These are phyloP conservation scores for Heliconius nattereri DNA, from an alignment of 1,140 invertebrate species.

Conservation along the genomic window DNA sequence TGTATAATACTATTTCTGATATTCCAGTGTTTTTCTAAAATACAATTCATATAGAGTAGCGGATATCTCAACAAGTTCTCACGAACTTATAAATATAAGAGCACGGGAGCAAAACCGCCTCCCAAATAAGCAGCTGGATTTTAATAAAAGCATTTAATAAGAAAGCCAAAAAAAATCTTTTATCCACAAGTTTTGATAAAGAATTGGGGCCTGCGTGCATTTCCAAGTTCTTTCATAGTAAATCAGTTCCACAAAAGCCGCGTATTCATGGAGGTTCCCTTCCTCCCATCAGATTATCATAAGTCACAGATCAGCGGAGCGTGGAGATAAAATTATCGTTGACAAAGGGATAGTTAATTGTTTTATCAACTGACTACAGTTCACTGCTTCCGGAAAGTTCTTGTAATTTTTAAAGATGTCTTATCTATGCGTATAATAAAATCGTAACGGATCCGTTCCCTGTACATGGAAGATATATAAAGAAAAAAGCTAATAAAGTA, in stretches of 20 bases:
- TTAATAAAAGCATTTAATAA: conserved; percentile 39
- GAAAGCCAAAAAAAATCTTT: conserved; percentile 34
- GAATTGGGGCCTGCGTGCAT: conserved; percentile 33
- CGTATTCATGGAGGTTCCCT: conserved; percentile 39
- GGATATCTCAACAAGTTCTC: conserved; percentile 2
- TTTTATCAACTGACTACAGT: conserved; percentile 59
- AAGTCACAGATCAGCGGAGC: conserved; percentile 61
- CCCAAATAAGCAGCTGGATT: conserved; percentile 36
- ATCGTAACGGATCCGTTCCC: too few relatives aligned
- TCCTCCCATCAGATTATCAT: conserved; percentile 59
- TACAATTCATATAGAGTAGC: neutral
- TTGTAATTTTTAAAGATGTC: conserved; percentile 12
- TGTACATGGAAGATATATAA: too few relatives aligned
- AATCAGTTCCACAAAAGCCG: conserved; percentile 42
- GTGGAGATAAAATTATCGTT: conserved; percentile 67
- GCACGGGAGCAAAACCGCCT: conserved; percentile 15
- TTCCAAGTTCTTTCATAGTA: conserved; percentile 40
- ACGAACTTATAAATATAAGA: conserved; percentile 11
- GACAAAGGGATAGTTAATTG: conserved; percentile 63
- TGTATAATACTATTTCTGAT: too few relatives aligned
- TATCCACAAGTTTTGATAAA: conserved; percentile 36
- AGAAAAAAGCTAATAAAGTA: too few relatives aligned
- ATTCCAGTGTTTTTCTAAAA: too few relatives aligned
- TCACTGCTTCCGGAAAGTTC: conserved; percentile 35
- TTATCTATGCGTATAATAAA: too few relatives aligned